phyloP scores from a whole-genome alignment of 2,888 invertebrate species.

The Anthophora plumipes region DNA sequence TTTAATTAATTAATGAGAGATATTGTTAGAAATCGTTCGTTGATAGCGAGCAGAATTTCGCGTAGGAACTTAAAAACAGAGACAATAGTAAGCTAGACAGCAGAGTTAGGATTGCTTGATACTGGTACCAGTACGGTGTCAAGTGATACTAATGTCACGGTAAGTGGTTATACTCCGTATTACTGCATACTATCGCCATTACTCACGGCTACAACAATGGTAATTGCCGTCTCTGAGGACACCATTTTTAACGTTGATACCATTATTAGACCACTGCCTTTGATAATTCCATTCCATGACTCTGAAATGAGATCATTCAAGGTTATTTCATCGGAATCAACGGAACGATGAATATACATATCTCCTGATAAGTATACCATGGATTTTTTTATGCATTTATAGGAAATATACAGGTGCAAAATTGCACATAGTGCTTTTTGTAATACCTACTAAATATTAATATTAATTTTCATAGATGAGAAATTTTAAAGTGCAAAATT shows the following conservation, averaged over 20 bases:
- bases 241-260: conserved; percentile 23
- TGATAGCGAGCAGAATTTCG: too few species aligned
- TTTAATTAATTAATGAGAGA: too few species aligned
- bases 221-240: conserved; percentile 9
- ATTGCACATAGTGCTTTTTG: too few species aligned
- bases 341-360: background rate
- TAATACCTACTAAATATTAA: too few species aligned
- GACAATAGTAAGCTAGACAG: background rate
- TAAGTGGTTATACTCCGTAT: conserved; percentile 1
- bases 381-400: too few species aligned
- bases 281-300: background rate
- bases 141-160: conserved; percentile 1
- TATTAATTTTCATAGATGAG: too few species aligned
- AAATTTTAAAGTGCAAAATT: too few species aligned
- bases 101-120: background rate
- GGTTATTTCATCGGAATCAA: background rate
- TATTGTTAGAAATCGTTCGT: too few species aligned
- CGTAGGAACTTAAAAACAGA: too few species aligned
- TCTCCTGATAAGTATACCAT: too few species aligned
- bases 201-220: conserved; percentile 8
- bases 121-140: conserved; percentile 1
- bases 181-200: conserved; percentile 1
- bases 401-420: too few species aligned
- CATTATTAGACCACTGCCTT: conserved; percentile 3
- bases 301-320: background rate